phyloP scores from a whole-genome alignment of 2,888 invertebrate species.

The Rhimphoctona megacephalus region DNA sequence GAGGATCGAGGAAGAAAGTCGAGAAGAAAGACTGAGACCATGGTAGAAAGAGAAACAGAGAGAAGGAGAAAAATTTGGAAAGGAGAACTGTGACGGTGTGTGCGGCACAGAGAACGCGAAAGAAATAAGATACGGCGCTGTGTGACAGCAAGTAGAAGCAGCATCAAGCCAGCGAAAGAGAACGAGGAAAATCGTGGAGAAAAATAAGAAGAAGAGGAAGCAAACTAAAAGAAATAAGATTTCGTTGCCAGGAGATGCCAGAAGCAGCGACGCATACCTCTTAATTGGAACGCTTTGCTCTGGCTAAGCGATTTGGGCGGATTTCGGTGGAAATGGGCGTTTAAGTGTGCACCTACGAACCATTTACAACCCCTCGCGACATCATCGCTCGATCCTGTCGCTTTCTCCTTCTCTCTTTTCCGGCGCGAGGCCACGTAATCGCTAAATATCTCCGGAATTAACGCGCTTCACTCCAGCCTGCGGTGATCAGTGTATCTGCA shows the following conservation, averaged over 20 bases:
- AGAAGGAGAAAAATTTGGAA: constrained; percentile 53
- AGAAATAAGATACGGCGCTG: constrained; percentile 64
- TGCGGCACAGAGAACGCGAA: constrained; percentile 27
- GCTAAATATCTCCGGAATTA: constrained; percentile 68
- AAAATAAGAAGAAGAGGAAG: constrained; percentile 37
- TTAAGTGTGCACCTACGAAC: constrained; percentile 78
- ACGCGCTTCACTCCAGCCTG: constrained; percentile 39
- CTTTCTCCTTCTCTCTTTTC: constrained; percentile 32
- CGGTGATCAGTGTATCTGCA: constrained; percentile 23
- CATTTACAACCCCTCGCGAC: constrained; percentile 79
- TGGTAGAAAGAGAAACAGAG: constrained; percentile 60
- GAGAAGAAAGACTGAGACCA: constrained; percentile 30
- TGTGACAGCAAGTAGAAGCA: constrained; percentile 63
- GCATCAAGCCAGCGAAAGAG: constrained; percentile 44
- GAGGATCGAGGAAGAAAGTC: constrained; percentile 46
- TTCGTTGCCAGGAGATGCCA: constrained; percentile 78
- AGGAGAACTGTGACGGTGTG: constrained; percentile 32
- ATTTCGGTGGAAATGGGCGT: constrained; percentile 84
- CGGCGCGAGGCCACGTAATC: constrained; percentile 57
- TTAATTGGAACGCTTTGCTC: constrained; percentile 83
- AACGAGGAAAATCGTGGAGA: constrained; percentile 35
- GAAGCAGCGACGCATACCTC: constrained; percentile 83
- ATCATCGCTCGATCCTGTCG: constrained; percentile 74
- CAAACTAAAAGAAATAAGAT: constrained; percentile 69
- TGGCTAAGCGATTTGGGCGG: constrained; percentile 83